Conservation (phyloP, 92 coral and sea anemone genomes). For the Heliopora coerulea region DNA sequence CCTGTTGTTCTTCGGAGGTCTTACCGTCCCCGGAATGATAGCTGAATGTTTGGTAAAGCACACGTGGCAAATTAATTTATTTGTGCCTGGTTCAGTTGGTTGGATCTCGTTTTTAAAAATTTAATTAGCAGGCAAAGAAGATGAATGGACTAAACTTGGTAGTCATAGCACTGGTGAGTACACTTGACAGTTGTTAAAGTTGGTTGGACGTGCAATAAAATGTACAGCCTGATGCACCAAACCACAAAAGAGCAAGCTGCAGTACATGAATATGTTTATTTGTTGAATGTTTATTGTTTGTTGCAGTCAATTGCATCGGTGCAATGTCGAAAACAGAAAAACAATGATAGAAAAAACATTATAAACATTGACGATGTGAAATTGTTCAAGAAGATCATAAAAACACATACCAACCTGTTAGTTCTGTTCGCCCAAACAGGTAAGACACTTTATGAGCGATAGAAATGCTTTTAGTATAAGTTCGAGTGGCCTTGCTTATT, state of each 20-base stretch:
- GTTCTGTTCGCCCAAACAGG: conserved; percentile 84
- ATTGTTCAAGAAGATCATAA: conserved; percentile 84
- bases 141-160: conserved; percentile 20
- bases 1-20: not conserved
- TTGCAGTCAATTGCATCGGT: no score
- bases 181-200: not conserved
- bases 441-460: no score
- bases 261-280: no score
- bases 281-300: no score
- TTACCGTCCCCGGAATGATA: no score
- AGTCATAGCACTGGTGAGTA: conserved; percentile 16
- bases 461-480: no score
- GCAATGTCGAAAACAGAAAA: conserved; percentile 52
- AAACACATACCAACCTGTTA: conserved; percentile 88
- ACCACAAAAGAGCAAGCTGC: no score
- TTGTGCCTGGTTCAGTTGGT: no score
- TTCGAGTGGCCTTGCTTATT: no score
- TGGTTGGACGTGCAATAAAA: not conserved
- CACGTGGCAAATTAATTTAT: conserved; percentile 28
- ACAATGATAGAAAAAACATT: conserved; percentile 67
- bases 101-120: not conserved
- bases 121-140: not conserved
- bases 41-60: not conserved
- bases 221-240: no score
- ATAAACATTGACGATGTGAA: conserved; percentile 78